Base-by-base conservation (phyloP, 2,797 vertebrate genomes). In the Mormyrops attenuatus region DNA sequence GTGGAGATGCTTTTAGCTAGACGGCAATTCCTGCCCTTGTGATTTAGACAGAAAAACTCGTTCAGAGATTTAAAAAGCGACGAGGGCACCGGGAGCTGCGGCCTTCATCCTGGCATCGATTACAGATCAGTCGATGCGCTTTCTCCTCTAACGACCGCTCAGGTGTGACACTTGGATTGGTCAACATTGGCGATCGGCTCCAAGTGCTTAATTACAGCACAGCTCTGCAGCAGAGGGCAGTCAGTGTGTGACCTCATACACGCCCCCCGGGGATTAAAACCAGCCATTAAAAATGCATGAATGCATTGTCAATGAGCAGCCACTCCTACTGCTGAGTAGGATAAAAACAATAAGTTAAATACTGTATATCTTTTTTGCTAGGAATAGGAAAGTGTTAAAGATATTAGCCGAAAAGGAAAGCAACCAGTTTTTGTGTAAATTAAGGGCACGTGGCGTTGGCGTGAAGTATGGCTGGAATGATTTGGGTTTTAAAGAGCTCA, bases 81-180 rank as follows among this genome's bases (percentile, higher is more conserved):
- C 3, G 49, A 55, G 60, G 85, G 17, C 13, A 41, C 50, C 3
- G 22, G 2, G 66, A 55, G 44, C 38, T 0, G 2, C 13, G 3
- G 34, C 26, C 85, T 66, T 47, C 82, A 38, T 44, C 17, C 13
- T 1, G 7, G 44, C 22, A 84, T 85, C 41, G 86, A 88, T 90
- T 73, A 38, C 53, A 26, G 22, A 73, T 41, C 50, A 60, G 66
- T 88, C 86, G 26, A 90, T 88, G 22, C 1, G 9, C 22, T 38
- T 53, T 88, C 17, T n/a, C 80, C 63, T 85, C 44, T 88, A 88
- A 85, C 82, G 89, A 85, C 82, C 57, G 22, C 89, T 41, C 77
- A 88, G 87, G 87, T 85, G 89, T 53, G 55, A 85, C 22, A n/a
- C 53, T 84, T 30, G 57, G 41, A 88, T 88, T 88, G 89, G 53